Base-by-base conservation (phyloP, 2,888 invertebrate genomes). In the Xanthia icteritia region DNA sequence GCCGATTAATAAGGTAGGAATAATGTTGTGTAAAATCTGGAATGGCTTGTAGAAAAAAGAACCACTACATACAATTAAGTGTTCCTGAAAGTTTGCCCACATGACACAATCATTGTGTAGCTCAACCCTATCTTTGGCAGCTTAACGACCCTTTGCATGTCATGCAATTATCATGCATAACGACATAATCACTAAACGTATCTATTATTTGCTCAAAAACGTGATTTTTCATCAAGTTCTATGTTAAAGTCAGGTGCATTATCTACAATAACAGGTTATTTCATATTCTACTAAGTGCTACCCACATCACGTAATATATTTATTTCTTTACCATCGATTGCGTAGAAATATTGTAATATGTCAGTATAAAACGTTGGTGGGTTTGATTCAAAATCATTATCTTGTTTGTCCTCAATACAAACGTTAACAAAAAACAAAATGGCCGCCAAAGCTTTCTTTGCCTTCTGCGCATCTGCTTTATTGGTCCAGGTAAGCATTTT, bases 281-380 rank as follows among this genome's bases (percentile, higher is more conserved):
- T 5, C 58, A 66, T 77, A 56, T 61, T 70, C 13, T 5, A 39
- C 1, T 0, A 67, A 69, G 0, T 51, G 36, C 36, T 77, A 77
- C 77, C 74, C 6, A 13, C 11, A 23, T 4, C 65, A 80, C 65
- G 79, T 77, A 80, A 64, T 61, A 61, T 23, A 31, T 20, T 17
- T 58, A 63, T 75, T 72, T 71, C 67, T 42, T 84, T 79, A 69
- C 13, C 9, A 78, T 66, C 45, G 56, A 67, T 86, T 79, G 69
- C 81, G 20, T 17, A 74, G 36, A 68, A 27, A 17, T 83, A 76
- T 60, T 77, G 86, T 69, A 86, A 86, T 63, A 45, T 0, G 65
- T 65, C 58, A 51, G 60, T 86, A 86, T 86, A 86, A 73, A 86
- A 87, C 23, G 67, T 65, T 56, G 6, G 9, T 48, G n/a, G 11